A percentile compares a stretch with the other conserved stretches of the same genome.
phyloP scores from a whole-genome alignment of 2,797 vertebrate species.

The Rhinichthys osculus region DNA sequence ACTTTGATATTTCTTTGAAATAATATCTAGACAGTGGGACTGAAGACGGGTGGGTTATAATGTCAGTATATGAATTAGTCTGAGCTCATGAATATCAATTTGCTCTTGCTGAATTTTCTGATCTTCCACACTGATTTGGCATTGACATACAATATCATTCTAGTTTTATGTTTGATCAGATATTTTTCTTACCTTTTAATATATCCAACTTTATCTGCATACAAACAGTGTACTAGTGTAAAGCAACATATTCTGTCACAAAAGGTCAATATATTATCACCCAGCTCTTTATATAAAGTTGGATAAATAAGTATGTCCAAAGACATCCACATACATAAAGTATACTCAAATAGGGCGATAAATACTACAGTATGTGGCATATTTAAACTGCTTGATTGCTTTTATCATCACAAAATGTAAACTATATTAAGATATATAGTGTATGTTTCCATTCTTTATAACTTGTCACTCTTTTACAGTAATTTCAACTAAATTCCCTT shows the following conservation, averaged over 20 bases:
- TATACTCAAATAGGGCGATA: too few species aligned
- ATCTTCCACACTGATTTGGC: not conserved
- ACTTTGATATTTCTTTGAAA: not conserved
- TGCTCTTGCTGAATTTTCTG: not conserved
- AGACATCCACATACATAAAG: not conserved
- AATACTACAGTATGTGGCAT: not conserved
- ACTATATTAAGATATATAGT: not conserved
- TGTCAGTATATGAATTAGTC: not conserved
- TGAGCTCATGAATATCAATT: not conserved
- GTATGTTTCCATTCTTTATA: not conserved
- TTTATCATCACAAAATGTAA: not conserved
- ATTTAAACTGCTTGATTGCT: not conserved
- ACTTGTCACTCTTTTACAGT: not conserved
- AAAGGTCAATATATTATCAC: not conserved
- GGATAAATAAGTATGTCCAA: not conserved
- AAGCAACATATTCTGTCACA: not conserved
- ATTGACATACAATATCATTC: not conserved
- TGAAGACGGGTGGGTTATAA: not conserved
- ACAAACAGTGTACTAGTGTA: not conserved
- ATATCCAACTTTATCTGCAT: not conserved
- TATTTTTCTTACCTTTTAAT: not conserved
- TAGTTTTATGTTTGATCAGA: not conserved
- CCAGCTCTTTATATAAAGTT: not conserved
- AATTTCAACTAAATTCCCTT: not conserved
- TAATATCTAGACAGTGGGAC: conserved; percentile 2